A percentile compares a stretch with the other conserved stretches of the same genome.
Conservation (phyloP, 1,140 invertebrate species). For the Helicoverpa zea region DNA sequence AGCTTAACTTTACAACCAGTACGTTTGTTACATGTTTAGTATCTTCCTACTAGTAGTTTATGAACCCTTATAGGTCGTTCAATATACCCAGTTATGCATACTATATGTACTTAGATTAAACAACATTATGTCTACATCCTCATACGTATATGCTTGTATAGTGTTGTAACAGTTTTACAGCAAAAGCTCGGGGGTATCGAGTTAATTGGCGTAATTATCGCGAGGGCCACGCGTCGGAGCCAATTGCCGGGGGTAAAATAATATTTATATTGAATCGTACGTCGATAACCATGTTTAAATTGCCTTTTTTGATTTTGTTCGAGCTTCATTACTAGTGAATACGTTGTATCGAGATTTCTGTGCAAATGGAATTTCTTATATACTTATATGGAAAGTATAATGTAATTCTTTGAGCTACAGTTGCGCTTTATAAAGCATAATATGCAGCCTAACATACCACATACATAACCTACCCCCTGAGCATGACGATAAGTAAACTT, state of each 20-base stretch:
- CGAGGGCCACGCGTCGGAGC: not conserved
- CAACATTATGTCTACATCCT: not conserved
- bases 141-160: not conserved
- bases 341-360: not conserved
- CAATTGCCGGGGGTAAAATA: conserved; percentile 11
- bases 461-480: too few species aligned
- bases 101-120: not conserved
- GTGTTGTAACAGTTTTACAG: not conserved
- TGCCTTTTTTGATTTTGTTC: not conserved
- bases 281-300: not conserved
- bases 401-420: too few species aligned
- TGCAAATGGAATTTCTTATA: too few species aligned
- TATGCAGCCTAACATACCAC: too few species aligned
- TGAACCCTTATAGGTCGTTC: too few species aligned
- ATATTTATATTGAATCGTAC: conserved; percentile 2
- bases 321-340: not conserved
- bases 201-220: conserved; percentile 23
- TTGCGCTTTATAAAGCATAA: too few species aligned
- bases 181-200: not conserved
- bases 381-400: not conserved
- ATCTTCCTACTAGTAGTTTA: too few species aligned
- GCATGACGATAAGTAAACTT: too few species aligned
- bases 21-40: too few species aligned
- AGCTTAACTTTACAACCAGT: too few species aligned
- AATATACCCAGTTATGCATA: not conserved